Percentiles rank a stretch among this genome's conserved stretches.
phyloP scores from a whole-genome alignment of 2,113 vertebrate species.

The Aphelocoma coerulescens region DNA sequence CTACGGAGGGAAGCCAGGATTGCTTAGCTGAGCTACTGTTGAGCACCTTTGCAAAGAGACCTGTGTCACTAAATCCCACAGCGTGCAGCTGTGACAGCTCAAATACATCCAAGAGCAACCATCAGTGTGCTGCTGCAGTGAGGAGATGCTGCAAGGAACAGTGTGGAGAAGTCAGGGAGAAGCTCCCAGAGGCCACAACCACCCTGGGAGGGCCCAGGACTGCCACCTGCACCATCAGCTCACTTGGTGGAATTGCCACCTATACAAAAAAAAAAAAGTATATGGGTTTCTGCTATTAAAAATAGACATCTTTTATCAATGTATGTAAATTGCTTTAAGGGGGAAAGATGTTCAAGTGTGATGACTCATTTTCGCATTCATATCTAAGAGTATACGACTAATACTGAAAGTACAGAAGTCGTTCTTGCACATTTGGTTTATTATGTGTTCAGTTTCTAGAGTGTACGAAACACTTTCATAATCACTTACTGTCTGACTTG shows the following conservation, averaged over 20 bases:
- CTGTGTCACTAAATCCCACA: background rate
- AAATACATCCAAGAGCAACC: background rate
- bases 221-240: background rate
- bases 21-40: background rate
- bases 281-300: constrained; percentile 21
- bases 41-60: background rate
- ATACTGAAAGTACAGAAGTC: background rate
- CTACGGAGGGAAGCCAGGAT: background rate
- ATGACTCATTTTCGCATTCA: constrained; percentile 43
- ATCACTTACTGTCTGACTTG: constrained; percentile 16
- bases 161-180: background rate
- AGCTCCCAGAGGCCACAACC: background rate
- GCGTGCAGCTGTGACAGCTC: background rate
- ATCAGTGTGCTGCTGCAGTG: rapidly evolving
- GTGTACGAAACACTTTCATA: background rate
- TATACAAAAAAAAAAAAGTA: background rate
- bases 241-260: background rate
- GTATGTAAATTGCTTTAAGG: constrained; percentile 14
- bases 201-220: too few relatives aligned
- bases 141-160: background rate
- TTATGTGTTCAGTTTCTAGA: background rate
- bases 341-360: constrained; percentile 1
- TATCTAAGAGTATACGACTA: constrained; percentile 3
- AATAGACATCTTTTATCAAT: constrained; percentile 30
- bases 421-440: background rate